phyloP scores from a whole-genome alignment of 1,140 invertebrate genomes.

The Physella acuta region DNA sequence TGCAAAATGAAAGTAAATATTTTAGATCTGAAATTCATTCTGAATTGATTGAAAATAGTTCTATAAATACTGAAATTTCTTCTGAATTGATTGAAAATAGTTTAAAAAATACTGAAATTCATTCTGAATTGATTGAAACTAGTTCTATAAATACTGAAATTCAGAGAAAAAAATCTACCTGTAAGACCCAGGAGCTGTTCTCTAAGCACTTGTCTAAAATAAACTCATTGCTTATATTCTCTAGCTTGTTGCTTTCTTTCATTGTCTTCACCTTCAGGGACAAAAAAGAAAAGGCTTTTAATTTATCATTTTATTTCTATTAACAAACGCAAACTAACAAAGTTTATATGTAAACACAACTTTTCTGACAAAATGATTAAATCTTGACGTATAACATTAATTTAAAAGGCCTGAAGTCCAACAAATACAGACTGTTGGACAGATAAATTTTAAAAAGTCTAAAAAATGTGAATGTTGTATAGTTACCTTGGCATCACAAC shows the following conservation, averaged over 20 bases:
- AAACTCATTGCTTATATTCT: slow-evolving; percentile 40
- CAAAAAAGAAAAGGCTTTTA: too few species aligned
- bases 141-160: background rate
- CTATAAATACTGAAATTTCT: background rate
- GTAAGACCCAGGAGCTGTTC: slow-evolving; percentile 54
- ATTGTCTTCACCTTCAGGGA: slow-evolving; percentile 47
- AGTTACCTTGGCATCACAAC: slow-evolving; percentile 52
- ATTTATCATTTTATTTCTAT: background rate
- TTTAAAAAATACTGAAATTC: background rate
- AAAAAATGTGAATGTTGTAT: too few species aligned
- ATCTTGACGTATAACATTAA: background rate
- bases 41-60: background rate
- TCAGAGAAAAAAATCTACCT: slow-evolving; percentile 37
- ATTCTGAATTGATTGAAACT: background rate
- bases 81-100: background rate
- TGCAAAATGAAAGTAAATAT: background rate
- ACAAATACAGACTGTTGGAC: too few species aligned
- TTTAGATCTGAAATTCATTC: background rate
- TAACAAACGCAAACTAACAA: background rate
- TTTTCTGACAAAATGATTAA: background rate
- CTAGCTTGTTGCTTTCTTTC: slow-evolving; percentile 38
- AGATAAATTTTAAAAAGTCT: too few species aligned
- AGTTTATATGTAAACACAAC: background rate
- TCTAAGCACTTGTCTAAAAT: slow-evolving; percentile 55
- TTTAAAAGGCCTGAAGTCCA: background rate